Evolutionary conservation across 1,140 invertebrate genomes (phyloP).

Genomic region (Nautilus pompilius): DNA sequence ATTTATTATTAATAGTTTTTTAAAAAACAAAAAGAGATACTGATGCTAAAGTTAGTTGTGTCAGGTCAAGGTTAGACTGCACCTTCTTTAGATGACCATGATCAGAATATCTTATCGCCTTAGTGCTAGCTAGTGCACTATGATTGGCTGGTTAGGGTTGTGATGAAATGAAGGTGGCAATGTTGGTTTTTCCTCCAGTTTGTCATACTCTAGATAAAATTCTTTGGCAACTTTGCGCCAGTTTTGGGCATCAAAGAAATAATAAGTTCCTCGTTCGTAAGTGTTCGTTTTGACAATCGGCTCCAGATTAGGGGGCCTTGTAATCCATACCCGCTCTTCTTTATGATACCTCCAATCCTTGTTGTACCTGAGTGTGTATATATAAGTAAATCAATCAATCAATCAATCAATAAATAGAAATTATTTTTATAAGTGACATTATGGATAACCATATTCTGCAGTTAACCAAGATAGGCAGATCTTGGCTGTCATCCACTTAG

Average conservation of each 20-base stretch:
- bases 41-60: no score
- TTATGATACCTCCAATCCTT: conserved; percentile 99
- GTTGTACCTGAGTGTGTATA: conserved; percentile 86
- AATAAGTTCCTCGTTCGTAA: conserved; percentile 97
- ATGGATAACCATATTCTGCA: no score
- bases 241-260: conserved; percentile 94
- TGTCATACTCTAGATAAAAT: conserved; percentile 96
- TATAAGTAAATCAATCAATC: no score
- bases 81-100: no score
- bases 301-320: conserved; percentile 88
- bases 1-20: no score
- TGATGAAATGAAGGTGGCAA: conserved; percentile 23
- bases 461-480: no score
- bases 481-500: no score
- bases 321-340: conserved; percentile 99
- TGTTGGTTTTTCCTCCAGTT: conserved; percentile 83
- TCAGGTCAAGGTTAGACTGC: no score
- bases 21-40: no score
- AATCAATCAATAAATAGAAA: no score
- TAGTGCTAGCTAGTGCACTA: conserved; percentile 8
- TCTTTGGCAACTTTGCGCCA: conserved; percentile 94
- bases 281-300: conserved; percentile 89
- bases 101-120: no score
- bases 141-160: conserved; percentile 11
- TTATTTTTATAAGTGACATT: no score